A percentile compares a stretch with the other conserved stretches of the same genome.
These are phyloP conservation scores for Zeugodacus cucurbitae DNA, from an alignment of 1,140 invertebrate genomes.

Conservation along the genomic window DNA sequence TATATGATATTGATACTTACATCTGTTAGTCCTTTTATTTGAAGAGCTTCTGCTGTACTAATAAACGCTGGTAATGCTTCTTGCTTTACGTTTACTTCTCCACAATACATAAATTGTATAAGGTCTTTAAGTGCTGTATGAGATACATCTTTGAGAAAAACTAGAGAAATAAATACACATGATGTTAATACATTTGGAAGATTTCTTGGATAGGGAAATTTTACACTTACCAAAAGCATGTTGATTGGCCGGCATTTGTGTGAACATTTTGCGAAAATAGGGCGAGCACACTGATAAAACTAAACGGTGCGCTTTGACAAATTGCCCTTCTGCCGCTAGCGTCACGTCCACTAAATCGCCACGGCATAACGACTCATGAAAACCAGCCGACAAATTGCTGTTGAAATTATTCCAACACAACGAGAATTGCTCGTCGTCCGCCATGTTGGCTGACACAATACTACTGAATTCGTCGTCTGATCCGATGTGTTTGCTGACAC, in stretches of 20 bases:
- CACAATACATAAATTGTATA: constrained; percentile 88
- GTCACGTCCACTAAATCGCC: constrained; percentile 84
- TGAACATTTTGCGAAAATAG: constrained; percentile 84
- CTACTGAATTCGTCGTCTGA: neutral
- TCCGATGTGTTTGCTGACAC: constrained; percentile 5
- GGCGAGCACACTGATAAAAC: constrained; percentile 85
- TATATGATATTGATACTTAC: constrained; percentile 52
- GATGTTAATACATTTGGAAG: neutral
- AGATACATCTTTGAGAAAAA: constrained; percentile 86
- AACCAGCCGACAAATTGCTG: constrained; percentile 76
- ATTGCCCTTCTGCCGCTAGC: constrained; percentile 80
- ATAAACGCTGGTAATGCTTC: constrained; percentile 84
- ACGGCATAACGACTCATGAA: constrained; percentile 76
- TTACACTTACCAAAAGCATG: constrained; percentile 69
- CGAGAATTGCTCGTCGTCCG: constrained; percentile 78
- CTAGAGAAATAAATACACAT: constrained; percentile 58
- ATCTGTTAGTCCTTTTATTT: constrained; percentile 83
- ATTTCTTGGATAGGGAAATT: neutral
- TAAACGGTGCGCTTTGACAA: constrained; percentile 81
- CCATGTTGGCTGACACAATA: constrained; percentile 66
- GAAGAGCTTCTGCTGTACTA: constrained; percentile 85
- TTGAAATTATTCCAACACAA: constrained; percentile 81
- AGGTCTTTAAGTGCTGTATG: constrained; percentile 80
- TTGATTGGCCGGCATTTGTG: constrained; percentile 71
- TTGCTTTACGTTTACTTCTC: constrained; percentile 86